phyloP scores from a whole-genome alignment of 2,113 vertebrate genomes.

The Tamias sibiricus region DNA sequence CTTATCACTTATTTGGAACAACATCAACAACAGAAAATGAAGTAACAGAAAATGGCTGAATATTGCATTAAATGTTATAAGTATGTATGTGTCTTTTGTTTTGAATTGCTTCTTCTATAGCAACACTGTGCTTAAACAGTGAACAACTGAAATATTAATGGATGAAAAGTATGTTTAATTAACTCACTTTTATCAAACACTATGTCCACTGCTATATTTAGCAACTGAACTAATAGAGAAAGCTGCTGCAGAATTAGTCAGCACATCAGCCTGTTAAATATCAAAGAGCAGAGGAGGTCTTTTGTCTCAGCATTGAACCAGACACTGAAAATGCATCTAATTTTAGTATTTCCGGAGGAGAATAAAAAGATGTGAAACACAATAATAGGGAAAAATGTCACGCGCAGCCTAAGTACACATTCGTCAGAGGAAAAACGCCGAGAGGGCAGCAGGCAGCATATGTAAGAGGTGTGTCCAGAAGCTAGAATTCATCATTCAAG shows the following conservation, averaged over 20 bases:
- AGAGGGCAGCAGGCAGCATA: background rate
- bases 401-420: background rate
- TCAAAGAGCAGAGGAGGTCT: slow-evolving; percentile 69
- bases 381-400: slow-evolving; percentile 73
- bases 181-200: slow-evolving; percentile 72
- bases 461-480: slow-evolving; percentile 41
- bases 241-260: slow-evolving; percentile 68
- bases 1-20: background rate
- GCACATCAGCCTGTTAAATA: slow-evolving; percentile 73
- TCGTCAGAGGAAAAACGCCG: slow-evolving; percentile 26
- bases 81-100: background rate
- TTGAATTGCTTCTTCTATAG: slow-evolving; percentile 25
- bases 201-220: slow-evolving; percentile 71
- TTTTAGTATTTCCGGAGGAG: slow-evolving; percentile 70
- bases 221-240: slow-evolving; percentile 64
- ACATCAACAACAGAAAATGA: background rate
- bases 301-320: slow-evolving; percentile 72
- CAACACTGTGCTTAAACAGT: background rate
- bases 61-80: background rate
- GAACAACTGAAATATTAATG: slow-evolving; percentile 66
- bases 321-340: slow-evolving; percentile 66
- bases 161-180: slow-evolving; percentile 71
- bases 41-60: slow-evolving; percentile 3
- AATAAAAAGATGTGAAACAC: slow-evolving; percentile 58
- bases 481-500: slow-evolving; percentile 53